phyloP scores from a whole-genome alignment of 1,140 invertebrate genomes.

The Halyomorpha halys region DNA sequence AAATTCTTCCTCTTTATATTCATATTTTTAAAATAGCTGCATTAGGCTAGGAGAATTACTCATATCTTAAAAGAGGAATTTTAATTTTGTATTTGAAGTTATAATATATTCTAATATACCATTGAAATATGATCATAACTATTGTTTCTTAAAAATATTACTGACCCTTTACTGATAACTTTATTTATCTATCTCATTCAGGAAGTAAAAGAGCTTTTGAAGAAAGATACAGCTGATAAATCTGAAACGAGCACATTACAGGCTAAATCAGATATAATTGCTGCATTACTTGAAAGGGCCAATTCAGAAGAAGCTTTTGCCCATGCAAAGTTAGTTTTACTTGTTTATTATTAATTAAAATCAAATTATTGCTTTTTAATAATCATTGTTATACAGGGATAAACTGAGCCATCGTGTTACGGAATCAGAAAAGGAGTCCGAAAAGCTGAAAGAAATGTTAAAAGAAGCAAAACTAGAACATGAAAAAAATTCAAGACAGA shows the following conservation, averaged over 20 bases:
- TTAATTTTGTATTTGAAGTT: no score
- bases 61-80: no score
- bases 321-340: neutral
- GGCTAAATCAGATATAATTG: slow-evolving; percentile 31
- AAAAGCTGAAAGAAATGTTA: slow-evolving; percentile 47
- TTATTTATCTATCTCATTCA: neutral
- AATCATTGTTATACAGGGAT: slow-evolving; percentile 36
- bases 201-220: slow-evolving; percentile 29
- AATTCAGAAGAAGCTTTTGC: slow-evolving; percentile 10
- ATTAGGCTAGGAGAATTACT: no score
- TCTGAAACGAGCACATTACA: slow-evolving; percentile 30
- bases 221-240: slow-evolving; percentile 29
- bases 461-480: slow-evolving; percentile 46
- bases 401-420: slow-evolving; percentile 41
- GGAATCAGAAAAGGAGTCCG: slow-evolving; percentile 47
- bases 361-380: neutral
- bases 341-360: neutral
- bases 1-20: no score
- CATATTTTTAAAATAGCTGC: no score
- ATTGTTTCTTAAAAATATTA: neutral
- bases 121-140: no score
- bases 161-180: neutral
- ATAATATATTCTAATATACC: no score
- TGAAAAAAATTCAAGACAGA: slow-evolving; percentile 46
- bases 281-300: slow-evolving; percentile 26